Evolutionary conservation across 2,888 invertebrate genomes (phyloP).

Genomic region (Zootermopsis nevadensis): DNA sequence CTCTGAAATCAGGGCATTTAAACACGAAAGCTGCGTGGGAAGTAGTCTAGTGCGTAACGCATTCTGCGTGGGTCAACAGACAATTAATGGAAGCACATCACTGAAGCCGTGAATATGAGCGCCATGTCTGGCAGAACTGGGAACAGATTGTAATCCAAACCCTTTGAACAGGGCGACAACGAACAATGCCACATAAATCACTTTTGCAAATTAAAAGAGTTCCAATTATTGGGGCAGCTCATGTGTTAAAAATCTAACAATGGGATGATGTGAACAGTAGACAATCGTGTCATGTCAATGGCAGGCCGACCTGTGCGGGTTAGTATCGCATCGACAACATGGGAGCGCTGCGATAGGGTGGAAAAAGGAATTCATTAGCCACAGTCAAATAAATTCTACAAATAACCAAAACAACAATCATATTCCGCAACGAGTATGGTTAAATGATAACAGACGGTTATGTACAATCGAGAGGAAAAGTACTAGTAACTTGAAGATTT

Average conservation of each 20-base stretch:
- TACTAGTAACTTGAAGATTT: too few species aligned
- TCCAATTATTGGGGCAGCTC: constrained; percentile 41
- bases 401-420: constrained; percentile 36
- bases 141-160: background rate
- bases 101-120: background rate
- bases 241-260: constrained; percentile 43
- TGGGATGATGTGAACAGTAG: constrained; percentile 26
- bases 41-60: background rate
- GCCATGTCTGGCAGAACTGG: background rate
- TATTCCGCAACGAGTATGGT: background rate
- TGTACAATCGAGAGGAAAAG: too few species aligned
- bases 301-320: constrained; percentile 4
- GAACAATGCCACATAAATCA: constrained; percentile 33
- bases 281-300: constrained; percentile 34
- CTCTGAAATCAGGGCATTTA: too few species aligned
- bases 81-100: background rate
- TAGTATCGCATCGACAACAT: constrained; percentile 29
- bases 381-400: constrained; percentile 40
- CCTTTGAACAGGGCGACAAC: background rate
- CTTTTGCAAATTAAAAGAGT: constrained; percentile 40
- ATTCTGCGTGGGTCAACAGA: background rate
- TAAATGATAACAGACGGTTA: too few species aligned
- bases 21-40: background rate
- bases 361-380: constrained; percentile 38
- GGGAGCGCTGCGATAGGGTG: constrained; percentile 18